Conservation (phyloP, 2,888 invertebrate genomes). For the Subacronicta megacephala region DNA sequence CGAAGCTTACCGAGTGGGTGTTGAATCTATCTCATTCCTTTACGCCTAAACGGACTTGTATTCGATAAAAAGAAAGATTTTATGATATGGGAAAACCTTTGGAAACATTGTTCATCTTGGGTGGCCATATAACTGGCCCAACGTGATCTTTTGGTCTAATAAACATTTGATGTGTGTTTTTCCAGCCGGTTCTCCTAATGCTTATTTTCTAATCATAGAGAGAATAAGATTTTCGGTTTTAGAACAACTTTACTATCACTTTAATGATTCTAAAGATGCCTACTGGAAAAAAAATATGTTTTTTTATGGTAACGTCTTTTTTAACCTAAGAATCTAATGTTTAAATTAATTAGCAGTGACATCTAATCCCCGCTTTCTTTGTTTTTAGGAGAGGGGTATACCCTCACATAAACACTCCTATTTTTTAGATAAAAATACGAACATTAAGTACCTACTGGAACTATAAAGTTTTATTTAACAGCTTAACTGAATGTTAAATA, state of each 20-base stretch:
- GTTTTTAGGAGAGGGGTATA: slow-evolving; percentile 22
- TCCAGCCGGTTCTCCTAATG: slow-evolving; percentile 71
- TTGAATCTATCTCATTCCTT: slow-evolving; percentile 81
- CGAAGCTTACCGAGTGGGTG: slow-evolving; percentile 77
- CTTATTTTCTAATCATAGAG: slow-evolving; percentile 79
- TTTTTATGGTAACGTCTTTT: slow-evolving; percentile 26
- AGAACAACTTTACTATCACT: slow-evolving; percentile 50
- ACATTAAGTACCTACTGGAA: slow-evolving; percentile 12
- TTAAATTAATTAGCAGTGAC: slow-evolving; percentile 37
- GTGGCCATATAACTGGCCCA: slow-evolving; percentile 79
- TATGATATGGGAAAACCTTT: slow-evolving; percentile 82
- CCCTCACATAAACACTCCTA: too few relatives aligned
- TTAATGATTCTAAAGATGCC: slow-evolving; percentile 42
- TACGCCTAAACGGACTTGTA: slow-evolving; percentile 72
- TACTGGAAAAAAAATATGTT: slow-evolving; percentile 42
- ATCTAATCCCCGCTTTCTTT: slow-evolving; percentile 13
- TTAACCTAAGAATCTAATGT: slow-evolving; percentile 34
- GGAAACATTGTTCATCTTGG: slow-evolving; percentile 87
- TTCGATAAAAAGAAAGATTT: slow-evolving; percentile 86
- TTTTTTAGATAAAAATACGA: slow-evolving; percentile 30
- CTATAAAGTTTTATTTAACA: slow-evolving; percentile 17
- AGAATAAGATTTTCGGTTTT: slow-evolving; percentile 65
- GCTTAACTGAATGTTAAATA: slow-evolving; percentile 20
- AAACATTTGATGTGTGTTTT: slow-evolving; percentile 80
- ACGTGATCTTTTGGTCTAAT: slow-evolving; percentile 80